Percentiles rank a stretch among this genome's conserved stretches.
These are phyloP conservation scores for Hippopotamyrus pictus DNA, from an alignment of 2,797 vertebrate species.

Conservation along the genomic window DNA sequence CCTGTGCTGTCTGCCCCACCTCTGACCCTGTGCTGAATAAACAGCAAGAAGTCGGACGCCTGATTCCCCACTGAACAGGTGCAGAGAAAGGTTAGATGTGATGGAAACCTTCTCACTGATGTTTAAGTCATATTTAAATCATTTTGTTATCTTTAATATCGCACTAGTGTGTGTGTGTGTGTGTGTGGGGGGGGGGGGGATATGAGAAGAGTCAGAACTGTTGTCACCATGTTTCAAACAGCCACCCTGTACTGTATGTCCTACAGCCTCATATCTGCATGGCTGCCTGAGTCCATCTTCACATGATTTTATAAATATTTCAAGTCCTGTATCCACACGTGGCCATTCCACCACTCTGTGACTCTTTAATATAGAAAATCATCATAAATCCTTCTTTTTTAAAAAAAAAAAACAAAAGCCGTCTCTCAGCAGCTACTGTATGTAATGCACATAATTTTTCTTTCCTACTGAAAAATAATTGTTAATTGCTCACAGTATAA, in stretches of 20 bases:
- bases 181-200: neutral
- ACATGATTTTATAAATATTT: neutral
- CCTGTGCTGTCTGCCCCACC: neutral
- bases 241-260: neutral
- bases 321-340: slow-evolving; percentile 1
- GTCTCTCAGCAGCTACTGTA: neutral
- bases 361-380: neutral
- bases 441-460: neutral
- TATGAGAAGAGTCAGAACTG: neutral
- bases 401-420: neutral
- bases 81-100: neutral
- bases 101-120: neutral
- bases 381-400: neutral
- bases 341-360: slow-evolving; percentile 16
- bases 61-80: neutral
- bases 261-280: neutral
- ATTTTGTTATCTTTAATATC: neutral
- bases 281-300: neutral
- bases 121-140: neutral
- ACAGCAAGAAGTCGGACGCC: neutral
- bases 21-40: neutral
- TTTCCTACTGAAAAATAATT: neutral
- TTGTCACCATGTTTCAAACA: neutral
- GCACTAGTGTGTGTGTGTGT: neutral
- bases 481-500: neutral